Base-by-base conservation (phyloP, 2,888 invertebrate species). In the Eristalis arbustorum region DNA sequence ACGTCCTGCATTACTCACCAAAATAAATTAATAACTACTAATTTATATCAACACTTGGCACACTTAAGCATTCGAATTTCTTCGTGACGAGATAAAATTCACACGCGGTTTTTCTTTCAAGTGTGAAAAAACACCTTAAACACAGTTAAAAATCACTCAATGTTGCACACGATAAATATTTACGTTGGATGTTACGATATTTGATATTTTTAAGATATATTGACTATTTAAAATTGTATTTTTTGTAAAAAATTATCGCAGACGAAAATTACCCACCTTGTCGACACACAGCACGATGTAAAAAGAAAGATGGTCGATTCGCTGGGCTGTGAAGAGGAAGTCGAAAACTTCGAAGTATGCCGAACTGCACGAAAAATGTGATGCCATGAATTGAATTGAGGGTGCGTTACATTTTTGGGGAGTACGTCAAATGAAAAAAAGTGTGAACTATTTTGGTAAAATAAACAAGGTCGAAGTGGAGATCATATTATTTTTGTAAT, bases 271-370 rank as follows among this genome's bases (percentile, higher is more conserved):
- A 89, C 88, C 88, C 89, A 89, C 90, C 89, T 81, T 56, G 59
- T 77, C 85, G 69, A 88, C 81, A 88, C 82, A 88, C 88, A 82
- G 84, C 89, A 89, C 88, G 88, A 89, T 88, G 89, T 78, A 88
- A 89, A 90, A 90, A 89, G 90, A 88, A 90, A 88, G 88, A 82
- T 85, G 85, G 85, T 40, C n/a, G 82, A 25, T 67, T 14, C 42
- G n/a, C 42, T 75, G 75, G 25, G 25, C 69, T 28, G 37, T 49
- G 11, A 66, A 75, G 81, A 74, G 88, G 88, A 87, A 87, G 57
- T 78, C 14, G 8, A 31, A 13, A 25, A 56, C 37, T n/a, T 11
- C 18, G n/a, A 23, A 37, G 28, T 8, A 66, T 31, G 67, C 34
- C 69, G n/a, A 6, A 69, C 72, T 81, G 68, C 76, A 1, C 68